A percentile compares a stretch with the other conserved stretches of the same genome.
These are phyloP conservation scores for Diceros bicornis DNA, from an alignment of 2,797 vertebrate species.

Conservation along the genomic window DNA sequence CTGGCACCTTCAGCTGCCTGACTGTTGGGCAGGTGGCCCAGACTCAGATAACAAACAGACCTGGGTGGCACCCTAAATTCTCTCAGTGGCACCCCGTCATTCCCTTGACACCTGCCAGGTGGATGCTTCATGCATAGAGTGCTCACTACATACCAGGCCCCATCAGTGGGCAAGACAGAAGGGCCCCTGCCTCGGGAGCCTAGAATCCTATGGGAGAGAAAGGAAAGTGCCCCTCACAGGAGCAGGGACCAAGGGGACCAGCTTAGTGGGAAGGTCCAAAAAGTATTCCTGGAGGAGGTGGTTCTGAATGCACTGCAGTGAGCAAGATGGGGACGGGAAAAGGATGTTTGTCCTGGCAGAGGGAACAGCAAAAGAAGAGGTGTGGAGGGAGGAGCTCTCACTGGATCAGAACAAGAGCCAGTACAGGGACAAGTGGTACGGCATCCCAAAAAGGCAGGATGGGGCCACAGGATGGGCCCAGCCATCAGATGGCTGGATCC, in stretches of 20 bases:
- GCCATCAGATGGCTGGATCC: background rate
- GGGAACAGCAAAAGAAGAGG: background rate
- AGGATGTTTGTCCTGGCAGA: background rate
- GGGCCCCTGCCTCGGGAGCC: rapidly evolving
- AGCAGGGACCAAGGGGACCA: too few relatives aligned
- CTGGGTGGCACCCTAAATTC: background rate
- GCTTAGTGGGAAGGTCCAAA: background rate
- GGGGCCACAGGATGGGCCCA: background rate
- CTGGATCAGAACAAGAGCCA: too few relatives aligned
- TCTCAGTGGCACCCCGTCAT: too few relatives aligned
- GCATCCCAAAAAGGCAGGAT: background rate
- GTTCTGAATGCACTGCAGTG: background rate
- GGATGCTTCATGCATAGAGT: background rate
- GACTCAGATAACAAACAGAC: background rate
- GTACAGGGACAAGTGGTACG: rapidly evolving
- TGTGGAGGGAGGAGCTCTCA: too few relatives aligned
- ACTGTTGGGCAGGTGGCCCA: background rate
- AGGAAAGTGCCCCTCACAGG: background rate
- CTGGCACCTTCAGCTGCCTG: background rate
- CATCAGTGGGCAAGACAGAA: rapidly evolving
- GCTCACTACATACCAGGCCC: background rate
- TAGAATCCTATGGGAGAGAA: background rate
- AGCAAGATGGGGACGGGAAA: background rate
- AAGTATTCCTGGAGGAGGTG: background rate
- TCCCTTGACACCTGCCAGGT: background rate